Base-by-base conservation (phyloP, 92 coral and sea anemone genomes). In the Blastomussa wellsi region DNA sequence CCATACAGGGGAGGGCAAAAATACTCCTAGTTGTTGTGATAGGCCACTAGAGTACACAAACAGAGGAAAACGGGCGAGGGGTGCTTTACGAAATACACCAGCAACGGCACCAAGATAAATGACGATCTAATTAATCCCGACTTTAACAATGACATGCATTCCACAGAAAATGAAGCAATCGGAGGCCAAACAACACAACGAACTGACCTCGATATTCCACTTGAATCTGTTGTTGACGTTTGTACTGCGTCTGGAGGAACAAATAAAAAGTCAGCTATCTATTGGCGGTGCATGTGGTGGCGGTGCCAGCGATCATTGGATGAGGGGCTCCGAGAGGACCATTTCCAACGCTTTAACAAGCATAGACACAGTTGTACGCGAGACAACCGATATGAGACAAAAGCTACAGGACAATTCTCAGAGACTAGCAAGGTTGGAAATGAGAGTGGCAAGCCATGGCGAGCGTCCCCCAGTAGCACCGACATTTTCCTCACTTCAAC, bases 151-250 rank as follows among this genome's bases (percentile, higher is more conserved):
- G 11, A 20, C 19, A 11, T 74, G 24, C 53, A 57, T 13, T 52
- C 48, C n/a, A 26, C 77, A 85, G 88, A 68, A 77, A 69, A 77
- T 85, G 88, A 85, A 68, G 84, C 77, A 36, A 15, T 65, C 77
- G 0, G 88, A 85, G 69, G 88, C 84, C 35, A 85, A 48, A 29
- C 48, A 65, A 47, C 88, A 85, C n/a, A 62, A 78, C 47, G 77
- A 85, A 44, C 29, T 77, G 51, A 24, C 67, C 19, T 49, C 77
- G 4, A 48, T 77, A 17, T 47, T 78, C 28, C 88, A 85, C 60
- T 24, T 66, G 53, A 85, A 85, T 42, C 76, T 77, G 9, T 76
- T 85, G 28, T 7, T 85, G 44, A 28, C 28, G 15, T 37, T 33
- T 26, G 88, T 85, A 14, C 77, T 85, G 12, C 82, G 83, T 7